Evolutionary conservation across 2,888 invertebrate genomes (phyloP).

Genomic region (Chrysina gloriosa): DNA sequence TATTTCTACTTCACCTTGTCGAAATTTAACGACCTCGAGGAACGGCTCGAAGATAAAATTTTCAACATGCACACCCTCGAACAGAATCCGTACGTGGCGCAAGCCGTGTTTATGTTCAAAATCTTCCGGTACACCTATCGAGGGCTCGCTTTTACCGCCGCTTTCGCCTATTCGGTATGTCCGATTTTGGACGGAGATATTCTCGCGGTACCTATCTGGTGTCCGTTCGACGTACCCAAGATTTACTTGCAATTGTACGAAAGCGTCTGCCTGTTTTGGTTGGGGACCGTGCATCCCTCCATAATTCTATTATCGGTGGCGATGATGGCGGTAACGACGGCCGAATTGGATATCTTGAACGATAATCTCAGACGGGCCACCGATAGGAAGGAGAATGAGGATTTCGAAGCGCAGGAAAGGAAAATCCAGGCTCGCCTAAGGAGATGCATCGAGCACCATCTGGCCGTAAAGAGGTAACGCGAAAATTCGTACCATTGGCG

Average conservation of each 20-base stretch:
- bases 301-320: background rate
- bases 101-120: background rate
- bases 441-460: background rate
- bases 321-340: background rate
- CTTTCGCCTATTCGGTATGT: background rate
- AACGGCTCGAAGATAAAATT: background rate
- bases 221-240: background rate
- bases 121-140: background rate
- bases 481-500: too few relatives aligned
- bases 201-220: background rate
- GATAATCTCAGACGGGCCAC: background rate
- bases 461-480: background rate
- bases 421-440: background rate
- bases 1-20: background rate
- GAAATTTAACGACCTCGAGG: background rate
- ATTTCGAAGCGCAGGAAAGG: background rate
- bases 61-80: background rate
- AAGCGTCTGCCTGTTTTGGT: background rate
- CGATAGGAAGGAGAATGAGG: background rate
- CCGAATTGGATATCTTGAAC: conserved; percentile 6
- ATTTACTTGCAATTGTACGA: background rate
- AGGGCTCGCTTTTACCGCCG: background rate
- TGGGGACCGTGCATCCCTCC: background rate
- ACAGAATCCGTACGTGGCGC: background rate
- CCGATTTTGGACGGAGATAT: background rate